A percentile compares a stretch with the other conserved stretches of the same genome.
These are phyloP conservation scores for Micronycteris hirsuta DNA, from an alignment of 2,113 vertebrate species.

Conservation along the genomic window DNA sequence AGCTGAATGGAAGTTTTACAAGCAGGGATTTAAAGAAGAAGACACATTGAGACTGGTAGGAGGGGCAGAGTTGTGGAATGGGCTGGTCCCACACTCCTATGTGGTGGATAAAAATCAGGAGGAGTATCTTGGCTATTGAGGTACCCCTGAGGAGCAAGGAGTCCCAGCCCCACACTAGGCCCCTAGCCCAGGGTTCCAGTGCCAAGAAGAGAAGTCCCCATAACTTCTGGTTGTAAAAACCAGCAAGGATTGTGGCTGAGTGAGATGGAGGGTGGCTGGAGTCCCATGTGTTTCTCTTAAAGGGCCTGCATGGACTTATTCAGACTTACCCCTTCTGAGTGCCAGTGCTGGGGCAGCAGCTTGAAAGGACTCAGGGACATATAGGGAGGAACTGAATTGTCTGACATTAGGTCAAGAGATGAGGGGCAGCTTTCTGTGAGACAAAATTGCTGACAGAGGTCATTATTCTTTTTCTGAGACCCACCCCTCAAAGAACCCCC, in stretches of 20 bases:
- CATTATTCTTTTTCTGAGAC: not conserved
- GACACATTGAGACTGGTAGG: not conserved
- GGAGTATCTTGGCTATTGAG: not conserved
- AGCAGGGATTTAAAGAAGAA: not conserved
- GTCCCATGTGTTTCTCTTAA: not conserved
- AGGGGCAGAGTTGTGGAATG: not conserved
- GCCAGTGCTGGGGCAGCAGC: not conserved
- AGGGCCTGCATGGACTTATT: not conserved
- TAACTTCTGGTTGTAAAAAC: not conserved
- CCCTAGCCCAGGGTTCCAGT: not conserved
- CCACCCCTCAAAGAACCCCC: not conserved
- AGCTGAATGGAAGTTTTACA: not conserved
- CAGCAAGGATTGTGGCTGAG: not conserved
- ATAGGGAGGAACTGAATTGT: not conserved
- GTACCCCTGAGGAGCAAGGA: not conserved
- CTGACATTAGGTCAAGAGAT: not conserved
- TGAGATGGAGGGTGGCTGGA: not conserved
- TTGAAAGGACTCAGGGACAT: not conserved
- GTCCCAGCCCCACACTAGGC: not conserved
- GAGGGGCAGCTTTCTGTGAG: not conserved
- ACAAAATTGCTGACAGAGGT: not conserved
- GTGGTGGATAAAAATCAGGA: not conserved
- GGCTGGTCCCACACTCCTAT: not conserved
- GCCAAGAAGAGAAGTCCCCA: not conserved
- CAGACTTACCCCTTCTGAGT: not conserved